A percentile compares a stretch with the other conserved stretches of the same genome.
These are phyloP conservation scores for Periplaneta americana DNA, from an alignment of 1,140 invertebrate genomes.

Conservation along the genomic window DNA sequence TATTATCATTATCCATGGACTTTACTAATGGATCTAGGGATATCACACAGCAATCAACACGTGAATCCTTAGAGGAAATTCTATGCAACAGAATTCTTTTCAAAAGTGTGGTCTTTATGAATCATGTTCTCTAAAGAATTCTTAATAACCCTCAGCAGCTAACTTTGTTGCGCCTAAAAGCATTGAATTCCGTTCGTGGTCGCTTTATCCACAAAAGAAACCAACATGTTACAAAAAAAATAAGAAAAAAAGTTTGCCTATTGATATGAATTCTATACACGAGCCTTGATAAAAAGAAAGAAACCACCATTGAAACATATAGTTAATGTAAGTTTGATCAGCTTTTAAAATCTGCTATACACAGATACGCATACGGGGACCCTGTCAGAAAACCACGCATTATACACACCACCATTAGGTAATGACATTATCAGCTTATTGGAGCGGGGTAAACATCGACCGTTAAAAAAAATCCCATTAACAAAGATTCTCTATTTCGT, in stretches of 20 bases:
- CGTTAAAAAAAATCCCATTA: neutral
- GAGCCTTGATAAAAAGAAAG: neutral
- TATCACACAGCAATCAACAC: too few relatives aligned
- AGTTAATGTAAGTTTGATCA: neutral
- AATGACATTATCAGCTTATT: neutral
- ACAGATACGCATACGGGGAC: neutral
- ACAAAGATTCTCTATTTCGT: neutral
- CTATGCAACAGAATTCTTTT: too few relatives aligned
- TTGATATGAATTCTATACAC: neutral
- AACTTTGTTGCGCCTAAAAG: too few relatives aligned
- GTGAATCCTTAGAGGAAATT: too few relatives aligned
- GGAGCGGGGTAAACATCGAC: neutral
- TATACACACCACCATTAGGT: neutral
- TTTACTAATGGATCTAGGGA: too few relatives aligned
- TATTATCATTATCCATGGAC: too few relatives aligned
- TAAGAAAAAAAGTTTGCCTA: neutral
- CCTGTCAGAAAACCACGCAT: neutral
- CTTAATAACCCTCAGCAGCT: too few relatives aligned
- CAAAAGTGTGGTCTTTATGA: too few relatives aligned
- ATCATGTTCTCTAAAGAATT: too few relatives aligned
- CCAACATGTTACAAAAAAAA: too few relatives aligned
- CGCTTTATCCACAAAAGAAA: too few relatives aligned
- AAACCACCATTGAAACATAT: neutral
- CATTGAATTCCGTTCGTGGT: too few relatives aligned
- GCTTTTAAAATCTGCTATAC: neutral